Evolutionary conservation across 2,888 invertebrate species (phyloP), one percentile per base, ranked within the genome.

Genomic region (Sthenelais limicola): DNA sequence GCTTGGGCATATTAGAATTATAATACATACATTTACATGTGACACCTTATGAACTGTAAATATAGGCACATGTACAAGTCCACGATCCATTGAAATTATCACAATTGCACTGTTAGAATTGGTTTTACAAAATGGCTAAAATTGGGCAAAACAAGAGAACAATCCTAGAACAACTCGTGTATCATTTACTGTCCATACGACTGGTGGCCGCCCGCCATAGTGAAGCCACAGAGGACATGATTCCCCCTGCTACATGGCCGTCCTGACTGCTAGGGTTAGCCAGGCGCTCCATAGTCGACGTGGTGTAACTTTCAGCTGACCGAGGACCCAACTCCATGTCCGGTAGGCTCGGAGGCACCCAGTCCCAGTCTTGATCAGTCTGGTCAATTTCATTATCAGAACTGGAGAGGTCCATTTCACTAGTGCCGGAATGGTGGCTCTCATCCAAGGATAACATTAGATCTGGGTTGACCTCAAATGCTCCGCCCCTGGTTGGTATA

Each of bases 191-290:
- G 26, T 62, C 66, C 52, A 38, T 72, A 21, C 62, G 71, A 24
- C 73, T 48, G 5, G 68, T 73, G 26, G 68, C 73, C 3, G 73
- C 79, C 54, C 81, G 91, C 92, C 94, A 93, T 83, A 95, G 91
- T 72, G 94, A 94, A 54, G 92, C 93, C 79, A 95, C 90, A 77
- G 94, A 93, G 73, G 94, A 93, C 81, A 94, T 92, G 28, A 94
- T 90, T 69, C 94, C 92, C 33, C 92, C 92, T 49, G 92, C 92
- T 78, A 92, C 91, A 5, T 26, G 21, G n/a, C 38, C 62, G 4
- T 62, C 62, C 43, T 12, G 43, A 1, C 79, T 73, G n/a, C 77
- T 74, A 15, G 43, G 21, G 28, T 26, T 49, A 7, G 47, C 33
- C 24, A 43, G 56, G 18, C 51, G 28, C 2, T 71, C 48, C 26